Percentiles rank a stretch among this genome's conserved stretches.
These are phyloP conservation scores for Diarsia brunnea DNA, from an alignment of 2,888 invertebrate genomes.

Conservation along the genomic window DNA sequence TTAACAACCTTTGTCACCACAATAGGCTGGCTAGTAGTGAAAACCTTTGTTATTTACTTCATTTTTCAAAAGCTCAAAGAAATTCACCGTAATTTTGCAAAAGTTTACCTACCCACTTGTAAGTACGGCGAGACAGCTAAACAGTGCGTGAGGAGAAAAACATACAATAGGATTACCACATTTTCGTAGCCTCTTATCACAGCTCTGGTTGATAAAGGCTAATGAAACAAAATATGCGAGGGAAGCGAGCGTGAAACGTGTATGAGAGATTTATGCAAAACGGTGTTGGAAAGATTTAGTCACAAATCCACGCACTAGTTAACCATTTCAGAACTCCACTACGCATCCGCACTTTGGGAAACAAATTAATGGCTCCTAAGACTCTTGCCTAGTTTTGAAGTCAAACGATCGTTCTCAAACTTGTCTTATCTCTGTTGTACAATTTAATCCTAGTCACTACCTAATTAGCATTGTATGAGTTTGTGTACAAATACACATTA, in stretches of 20 bases:
- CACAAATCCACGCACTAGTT: not conserved
- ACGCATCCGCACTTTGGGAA: not conserved
- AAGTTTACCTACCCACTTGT: not conserved
- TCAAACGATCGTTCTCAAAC: too few species aligned
- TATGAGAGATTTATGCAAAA: not conserved
- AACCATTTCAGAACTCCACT: not conserved
- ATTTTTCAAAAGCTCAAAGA: not conserved
- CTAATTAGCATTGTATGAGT: too few species aligned
- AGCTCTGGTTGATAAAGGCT: not conserved
- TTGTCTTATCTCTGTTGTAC: too few species aligned
- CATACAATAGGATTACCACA: not conserved
- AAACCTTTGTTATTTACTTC: not conserved
- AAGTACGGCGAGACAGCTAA: not conserved
- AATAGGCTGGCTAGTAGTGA: not conserved
- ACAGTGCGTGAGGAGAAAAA: not conserved
- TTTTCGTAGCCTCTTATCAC: not conserved
- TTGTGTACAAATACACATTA: too few species aligned
- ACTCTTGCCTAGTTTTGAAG: too few species aligned
- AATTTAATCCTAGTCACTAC: too few species aligned
- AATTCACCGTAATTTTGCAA: not conserved
- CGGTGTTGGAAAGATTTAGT: not conserved
- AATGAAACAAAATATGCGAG: too few species aligned
- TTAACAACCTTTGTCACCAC: not conserved
- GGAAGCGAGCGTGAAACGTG: not conserved
- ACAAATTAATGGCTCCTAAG: too few species aligned